A percentile compares a stretch with the other conserved stretches of the same genome.
phyloP scores from a whole-genome alignment of 2,888 invertebrate genomes.

The Dione juno region DNA sequence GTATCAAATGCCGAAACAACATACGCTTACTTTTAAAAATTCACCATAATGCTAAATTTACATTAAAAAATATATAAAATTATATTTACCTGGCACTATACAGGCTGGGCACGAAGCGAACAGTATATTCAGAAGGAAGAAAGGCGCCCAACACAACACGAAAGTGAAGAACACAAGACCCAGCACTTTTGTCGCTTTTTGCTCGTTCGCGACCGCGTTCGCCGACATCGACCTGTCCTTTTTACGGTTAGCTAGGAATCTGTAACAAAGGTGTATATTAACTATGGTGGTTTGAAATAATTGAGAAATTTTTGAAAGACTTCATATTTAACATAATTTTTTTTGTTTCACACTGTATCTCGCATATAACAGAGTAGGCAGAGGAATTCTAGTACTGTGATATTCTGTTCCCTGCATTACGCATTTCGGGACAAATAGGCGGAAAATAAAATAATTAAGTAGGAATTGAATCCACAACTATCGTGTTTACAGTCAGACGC shows the following conservation, averaged over 20 bases:
- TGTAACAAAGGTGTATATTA: slow-evolving; percentile 28
- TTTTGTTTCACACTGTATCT: neutral
- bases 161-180: slow-evolving; percentile 96
- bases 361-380: neutral
- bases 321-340: neutral
- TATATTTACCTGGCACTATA: slow-evolving; percentile 85
- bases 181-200: slow-evolving; percentile 96
- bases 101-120: slow-evolving; percentile 93
- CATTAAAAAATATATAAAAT: neutral
- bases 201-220: slow-evolving; percentile 94
- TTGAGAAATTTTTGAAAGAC: no score
- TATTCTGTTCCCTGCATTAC: no score
- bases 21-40: no score
- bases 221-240: slow-evolving; percentile 89
- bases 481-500: no score
- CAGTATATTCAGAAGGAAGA: slow-evolving; percentile 93
- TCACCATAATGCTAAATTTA: neutral
- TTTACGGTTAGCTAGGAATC: slow-evolving; percentile 86
- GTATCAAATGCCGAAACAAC: no score
- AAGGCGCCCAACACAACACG: slow-evolving; percentile 96
- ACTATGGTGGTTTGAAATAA: no score
- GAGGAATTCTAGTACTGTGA: neutral
- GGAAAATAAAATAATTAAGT: no score
- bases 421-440: no score
- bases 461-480: no score